Base-by-base conservation (phyloP, 2,888 invertebrate genomes). In the Rhagophthalmus giganteus region DNA sequence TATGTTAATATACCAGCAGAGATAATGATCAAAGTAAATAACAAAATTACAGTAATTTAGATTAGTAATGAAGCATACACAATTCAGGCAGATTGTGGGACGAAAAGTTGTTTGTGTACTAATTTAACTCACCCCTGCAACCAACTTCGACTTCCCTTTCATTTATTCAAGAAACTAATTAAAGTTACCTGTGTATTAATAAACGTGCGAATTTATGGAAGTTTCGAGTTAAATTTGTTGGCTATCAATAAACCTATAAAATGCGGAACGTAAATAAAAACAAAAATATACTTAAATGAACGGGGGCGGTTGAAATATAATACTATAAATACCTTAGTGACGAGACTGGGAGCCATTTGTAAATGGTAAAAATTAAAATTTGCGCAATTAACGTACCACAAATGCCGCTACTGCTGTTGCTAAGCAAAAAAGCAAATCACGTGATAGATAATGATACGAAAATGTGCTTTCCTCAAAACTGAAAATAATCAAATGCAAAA, bases 301-400 rank as follows among this genome's bases (percentile, higher is more conserved):
- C 8, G 27, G 3, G 9, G 8, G 4, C 27, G 10, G n/a, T n/a
- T n/a, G n/a, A n/a, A n/a, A n/a, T n/a, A n/a, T n/a, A n/a, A n/a
- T n/a, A n/a, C 4, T 8, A 31, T 6, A 16, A 12, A 24, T 13
- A 20, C 13, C 13, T 25, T 46, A 33, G 15, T 51, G 34, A 33
- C 44, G 46, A 53, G 42, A 52, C 38, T 58, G 61, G 67, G 64
- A 64, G 68, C 68, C 66, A 69, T 67, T 68, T 68, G 65, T 66
- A 69, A 66, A 67, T 64, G 57, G 60, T 61, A 58, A 54, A 59
- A 61, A 58, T 60, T 57, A 54, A 58, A 57, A 59, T 55, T 48
- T 52, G 47, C 52, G 40, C 46, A 55, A 59, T 54, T 55, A 53
- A 58, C 47, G 39, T 54, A 48, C 50, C 37, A 28, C 31, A 40